Percentiles rank a stretch among this genome's conserved stretches.
Conservation (phyloP, 2,888 invertebrate genomes). For the Orthosia gracilis region DNA sequence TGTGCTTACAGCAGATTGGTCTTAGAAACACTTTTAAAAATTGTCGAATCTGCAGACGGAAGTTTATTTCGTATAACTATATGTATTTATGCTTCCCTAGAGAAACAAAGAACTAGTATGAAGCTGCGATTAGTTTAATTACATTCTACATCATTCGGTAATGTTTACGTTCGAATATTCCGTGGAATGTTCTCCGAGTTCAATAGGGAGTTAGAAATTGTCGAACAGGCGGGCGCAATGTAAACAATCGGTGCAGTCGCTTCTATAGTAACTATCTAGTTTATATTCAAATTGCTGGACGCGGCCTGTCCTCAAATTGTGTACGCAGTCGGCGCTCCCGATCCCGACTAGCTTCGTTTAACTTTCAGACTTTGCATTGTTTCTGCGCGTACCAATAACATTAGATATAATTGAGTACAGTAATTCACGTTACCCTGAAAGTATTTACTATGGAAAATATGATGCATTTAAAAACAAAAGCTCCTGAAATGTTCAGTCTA, state of each 20-base stretch:
- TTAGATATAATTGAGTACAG: conserved; percentile 6
- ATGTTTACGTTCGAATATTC: conserved; percentile 58
- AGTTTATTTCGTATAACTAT: not conserved
- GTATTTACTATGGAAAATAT: not conserved
- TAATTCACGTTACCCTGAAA: not conserved
- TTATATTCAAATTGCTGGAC: conserved; percentile 82
- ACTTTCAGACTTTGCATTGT: conserved; percentile 62
- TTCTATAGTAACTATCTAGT: conserved; percentile 74
- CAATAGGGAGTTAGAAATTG: conserved; percentile 63
- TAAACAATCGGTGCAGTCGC: conserved; percentile 74
- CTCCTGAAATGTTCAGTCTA: not conserved
- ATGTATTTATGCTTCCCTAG: not conserved
- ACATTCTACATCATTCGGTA: conserved; percentile 35
- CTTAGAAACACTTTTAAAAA: not conserved
- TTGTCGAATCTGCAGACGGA: not conserved
- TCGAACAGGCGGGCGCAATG: conserved; percentile 62
- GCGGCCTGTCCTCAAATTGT: conserved; percentile 67
- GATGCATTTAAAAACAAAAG: not conserved
- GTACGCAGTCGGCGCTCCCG: conserved; percentile 62
- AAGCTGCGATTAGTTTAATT: conserved; percentile 8
- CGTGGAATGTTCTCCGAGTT: conserved; percentile 56
- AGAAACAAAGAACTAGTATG: not conserved
- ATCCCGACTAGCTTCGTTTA: conserved; percentile 61
- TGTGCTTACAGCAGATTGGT: not conserved
- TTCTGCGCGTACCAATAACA: conserved; percentile 31